Percentiles rank a stretch among this genome's conserved stretches.
Conservation (phyloP, 2,888 invertebrate genomes). For the Limnephilus lunatus region DNA sequence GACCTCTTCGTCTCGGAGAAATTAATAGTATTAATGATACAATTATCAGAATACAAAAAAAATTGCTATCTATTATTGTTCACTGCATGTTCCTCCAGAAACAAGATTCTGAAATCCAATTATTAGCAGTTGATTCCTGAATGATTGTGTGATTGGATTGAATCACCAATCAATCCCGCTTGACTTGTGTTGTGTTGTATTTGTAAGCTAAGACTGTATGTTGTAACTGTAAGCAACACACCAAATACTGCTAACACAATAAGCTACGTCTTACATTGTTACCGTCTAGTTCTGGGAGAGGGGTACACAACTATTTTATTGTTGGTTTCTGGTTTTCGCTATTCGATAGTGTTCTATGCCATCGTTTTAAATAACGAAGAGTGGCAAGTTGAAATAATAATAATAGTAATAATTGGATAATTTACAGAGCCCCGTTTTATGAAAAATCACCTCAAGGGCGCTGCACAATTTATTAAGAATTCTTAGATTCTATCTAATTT, state of each 20-base stretch:
- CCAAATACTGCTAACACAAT: constrained; percentile 34
- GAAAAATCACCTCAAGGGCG: too few species aligned
- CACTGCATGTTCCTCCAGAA: background rate
- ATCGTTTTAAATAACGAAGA: too few species aligned
- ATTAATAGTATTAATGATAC: too few species aligned
- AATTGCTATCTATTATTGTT: background rate
- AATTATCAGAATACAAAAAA: too few species aligned
- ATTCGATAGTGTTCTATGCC: too few species aligned
- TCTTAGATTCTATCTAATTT: too few species aligned
- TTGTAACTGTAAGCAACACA: constrained; percentile 6
- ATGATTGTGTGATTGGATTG: constrained; percentile 2
- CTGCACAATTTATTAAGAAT: too few species aligned
- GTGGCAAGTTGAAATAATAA: too few species aligned
- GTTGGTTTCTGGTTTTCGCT: too few species aligned
- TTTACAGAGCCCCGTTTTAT: too few species aligned
- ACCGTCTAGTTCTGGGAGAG: background rate
- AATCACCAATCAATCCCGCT: background rate
- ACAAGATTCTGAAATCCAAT: background rate
- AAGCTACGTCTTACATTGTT: constrained; percentile 30
- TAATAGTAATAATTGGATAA: too few species aligned
- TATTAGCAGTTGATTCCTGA: background rate
- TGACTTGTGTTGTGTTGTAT: background rate
- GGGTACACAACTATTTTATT: background rate
- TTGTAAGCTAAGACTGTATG: background rate
- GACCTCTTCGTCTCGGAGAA: too few species aligned